These are phyloP conservation scores for Myotis findleyi DNA, from an alignment of 2,797 vertebrate genomes.

Conservation along the genomic window DNA sequence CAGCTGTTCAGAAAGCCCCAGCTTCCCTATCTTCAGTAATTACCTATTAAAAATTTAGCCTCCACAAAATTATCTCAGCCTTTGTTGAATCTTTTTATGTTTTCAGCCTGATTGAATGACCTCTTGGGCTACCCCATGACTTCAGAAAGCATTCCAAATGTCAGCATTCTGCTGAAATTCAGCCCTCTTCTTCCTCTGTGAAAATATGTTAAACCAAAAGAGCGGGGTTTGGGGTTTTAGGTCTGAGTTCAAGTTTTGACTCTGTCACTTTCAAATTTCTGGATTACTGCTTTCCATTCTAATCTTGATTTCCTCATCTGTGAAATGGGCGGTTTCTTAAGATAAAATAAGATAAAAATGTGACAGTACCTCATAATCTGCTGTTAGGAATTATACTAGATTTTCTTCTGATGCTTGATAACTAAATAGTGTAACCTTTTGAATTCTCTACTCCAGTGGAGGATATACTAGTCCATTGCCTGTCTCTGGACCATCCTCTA, in stretches of 20 bases:
- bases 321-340: constrained; percentile 27
- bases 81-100: constrained; percentile 7
- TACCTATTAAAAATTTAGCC: constrained; percentile 55
- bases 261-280: background rate
- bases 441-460: background rate
- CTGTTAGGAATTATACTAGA: background rate
- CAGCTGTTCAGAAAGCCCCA: constrained; percentile 61
- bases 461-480: background rate
- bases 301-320: constrained; percentile 12
- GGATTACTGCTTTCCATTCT: background rate
- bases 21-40: constrained; percentile 54
- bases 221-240: background rate
- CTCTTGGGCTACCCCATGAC: background rate
- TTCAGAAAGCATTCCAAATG: constrained; percentile 42
- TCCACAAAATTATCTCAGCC: constrained; percentile 3
- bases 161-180: background rate
- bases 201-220: background rate
- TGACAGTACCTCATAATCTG: background rate
- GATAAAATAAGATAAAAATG: constrained; percentile 27
- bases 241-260: background rate
- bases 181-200: background rate
- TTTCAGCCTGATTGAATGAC: constrained; percentile 46
- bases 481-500: background rate
- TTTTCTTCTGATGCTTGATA: background rate
- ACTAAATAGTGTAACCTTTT: background rate